Evolutionary conservation across 2,113 vertebrate species (phyloP).

Genomic region (Mustela nigripes): DNA sequence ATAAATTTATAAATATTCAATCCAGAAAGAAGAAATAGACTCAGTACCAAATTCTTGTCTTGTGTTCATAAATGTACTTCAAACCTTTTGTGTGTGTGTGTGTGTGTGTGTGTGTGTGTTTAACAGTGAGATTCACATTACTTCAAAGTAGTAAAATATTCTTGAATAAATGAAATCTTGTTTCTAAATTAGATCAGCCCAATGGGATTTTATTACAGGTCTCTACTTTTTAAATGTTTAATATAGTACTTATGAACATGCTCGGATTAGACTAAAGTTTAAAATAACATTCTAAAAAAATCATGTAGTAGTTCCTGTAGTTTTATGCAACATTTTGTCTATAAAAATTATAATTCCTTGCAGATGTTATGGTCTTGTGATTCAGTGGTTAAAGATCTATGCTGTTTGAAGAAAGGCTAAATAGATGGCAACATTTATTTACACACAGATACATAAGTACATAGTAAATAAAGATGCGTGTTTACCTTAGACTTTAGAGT

Average conservation of each 20-base stretch:
- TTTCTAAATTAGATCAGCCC: background rate
- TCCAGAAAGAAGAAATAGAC: background rate
- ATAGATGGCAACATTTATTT: background rate
- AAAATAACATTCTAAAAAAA: background rate
- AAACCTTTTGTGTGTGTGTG: background rate
- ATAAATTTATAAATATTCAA: background rate
- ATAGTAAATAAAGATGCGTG: background rate
- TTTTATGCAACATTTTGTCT: constrained; percentile 22
- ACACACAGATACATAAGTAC: background rate
- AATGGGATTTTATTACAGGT: background rate
- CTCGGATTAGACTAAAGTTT: background rate
- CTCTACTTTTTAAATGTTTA: background rate
- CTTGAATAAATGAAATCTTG: background rate
- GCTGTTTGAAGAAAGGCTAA: background rate
- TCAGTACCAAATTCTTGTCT: background rate
- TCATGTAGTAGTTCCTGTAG: background rate
- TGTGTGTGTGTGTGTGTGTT: background rate
- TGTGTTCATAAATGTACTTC: background rate
- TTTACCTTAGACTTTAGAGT: background rate
- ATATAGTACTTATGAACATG: background rate
- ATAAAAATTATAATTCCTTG: background rate
- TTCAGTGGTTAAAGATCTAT: background rate
- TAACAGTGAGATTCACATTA: background rate
- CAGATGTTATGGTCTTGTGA: background rate
- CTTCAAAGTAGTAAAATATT: background rate